Conservation (phyloP, 2,797 vertebrate genomes). For the Phoebastria nigripes region DNA sequence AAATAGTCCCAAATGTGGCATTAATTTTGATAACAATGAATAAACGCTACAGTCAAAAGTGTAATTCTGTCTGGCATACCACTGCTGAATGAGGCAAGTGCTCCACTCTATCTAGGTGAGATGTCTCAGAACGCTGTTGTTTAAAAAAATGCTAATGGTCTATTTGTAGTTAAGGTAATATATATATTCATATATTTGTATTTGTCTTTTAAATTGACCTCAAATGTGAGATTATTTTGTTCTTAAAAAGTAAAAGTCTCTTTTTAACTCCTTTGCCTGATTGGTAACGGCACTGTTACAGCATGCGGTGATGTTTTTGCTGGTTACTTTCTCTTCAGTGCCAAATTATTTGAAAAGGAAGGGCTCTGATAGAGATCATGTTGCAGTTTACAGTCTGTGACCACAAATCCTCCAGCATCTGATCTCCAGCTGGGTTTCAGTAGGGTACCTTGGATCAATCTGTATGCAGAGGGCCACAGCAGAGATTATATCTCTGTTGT, state of each 20-base stretch:
- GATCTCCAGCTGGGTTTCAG: not conserved
- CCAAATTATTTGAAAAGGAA: not conserved
- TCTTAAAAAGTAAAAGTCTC: not conserved
- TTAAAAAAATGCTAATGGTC: not conserved
- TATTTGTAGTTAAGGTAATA: not conserved
- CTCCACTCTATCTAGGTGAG: not conserved
- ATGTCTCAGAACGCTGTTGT: not conserved
- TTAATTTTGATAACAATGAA: not conserved
- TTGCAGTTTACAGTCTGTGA: not conserved
- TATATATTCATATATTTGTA: fast-evolving
- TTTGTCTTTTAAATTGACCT: not conserved
- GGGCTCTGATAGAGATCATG: not conserved
- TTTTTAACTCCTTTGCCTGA: not conserved
- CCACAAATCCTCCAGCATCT: not conserved
- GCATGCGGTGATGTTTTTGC: not conserved
- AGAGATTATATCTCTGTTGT: not conserved
- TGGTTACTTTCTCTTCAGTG: not conserved
- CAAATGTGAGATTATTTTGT: not conserved
- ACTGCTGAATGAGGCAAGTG: not conserved
- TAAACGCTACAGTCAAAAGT: not conserved
- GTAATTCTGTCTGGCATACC: not conserved
- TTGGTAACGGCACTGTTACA: not conserved
- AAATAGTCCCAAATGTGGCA: not conserved
- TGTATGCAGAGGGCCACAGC: not conserved
- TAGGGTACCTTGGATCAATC: not conserved